Evolutionary conservation across 2,888 invertebrate genomes (phyloP).

Genomic region (Cryptocephalus primarius): DNA sequence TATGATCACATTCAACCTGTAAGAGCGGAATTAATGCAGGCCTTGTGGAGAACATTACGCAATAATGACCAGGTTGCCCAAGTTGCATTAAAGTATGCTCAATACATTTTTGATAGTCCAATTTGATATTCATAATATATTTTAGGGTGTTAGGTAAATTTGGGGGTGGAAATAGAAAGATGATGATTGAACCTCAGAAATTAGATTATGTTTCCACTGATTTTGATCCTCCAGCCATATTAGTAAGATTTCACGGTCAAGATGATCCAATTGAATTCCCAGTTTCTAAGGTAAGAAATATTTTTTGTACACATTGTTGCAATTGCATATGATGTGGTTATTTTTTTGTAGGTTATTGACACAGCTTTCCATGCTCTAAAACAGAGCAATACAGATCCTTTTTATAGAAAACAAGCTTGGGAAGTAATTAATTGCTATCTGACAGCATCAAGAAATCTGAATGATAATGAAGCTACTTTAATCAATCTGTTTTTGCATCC

Average conservation of each 20-base stretch:
- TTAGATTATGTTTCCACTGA: constrained; percentile 81
- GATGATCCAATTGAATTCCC: constrained; percentile 72
- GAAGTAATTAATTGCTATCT: constrained; percentile 84
- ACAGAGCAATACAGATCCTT: constrained; percentile 76
- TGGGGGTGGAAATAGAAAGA: constrained; percentile 95
- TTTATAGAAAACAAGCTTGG: constrained; percentile 91
- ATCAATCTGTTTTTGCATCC: constrained; percentile 72
- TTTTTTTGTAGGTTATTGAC: constrained; percentile 54
- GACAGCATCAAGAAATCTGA: constrained; percentile 73
- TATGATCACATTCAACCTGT: constrained; percentile 99
- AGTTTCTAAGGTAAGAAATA: constrained; percentile 61
- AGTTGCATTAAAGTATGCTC: constrained; percentile 21
- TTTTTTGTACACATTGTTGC: neutral
- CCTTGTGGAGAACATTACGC: constrained; percentile 85
- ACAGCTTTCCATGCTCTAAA: constrained; percentile 81
- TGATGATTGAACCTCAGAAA: constrained; percentile 95
- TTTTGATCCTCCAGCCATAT: constrained; percentile 69
- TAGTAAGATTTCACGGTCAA: constrained; percentile 81
- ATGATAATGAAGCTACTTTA: constrained; percentile 56
- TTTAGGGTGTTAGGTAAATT: constrained; percentile 91
- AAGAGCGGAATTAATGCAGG: constrained; percentile 94
- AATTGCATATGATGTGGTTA: neutral
- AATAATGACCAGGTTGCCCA: constrained; percentile 61
- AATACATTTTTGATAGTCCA: too few relatives aligned
- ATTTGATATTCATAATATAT: constrained; percentile 1